Conservation (phyloP, 2,888 invertebrate species). For the Malacosoma neustria region DNA sequence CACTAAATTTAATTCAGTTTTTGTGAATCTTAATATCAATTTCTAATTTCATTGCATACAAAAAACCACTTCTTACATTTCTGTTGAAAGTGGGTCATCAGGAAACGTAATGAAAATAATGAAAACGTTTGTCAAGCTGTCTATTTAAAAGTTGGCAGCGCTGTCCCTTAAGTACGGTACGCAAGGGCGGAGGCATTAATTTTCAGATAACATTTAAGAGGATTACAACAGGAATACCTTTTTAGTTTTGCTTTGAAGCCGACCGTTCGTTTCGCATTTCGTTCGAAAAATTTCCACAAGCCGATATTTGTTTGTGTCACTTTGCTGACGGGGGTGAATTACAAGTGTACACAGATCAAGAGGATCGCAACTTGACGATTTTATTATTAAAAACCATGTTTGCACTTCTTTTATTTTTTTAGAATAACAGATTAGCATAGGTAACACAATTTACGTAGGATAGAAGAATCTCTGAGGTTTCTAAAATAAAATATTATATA, state of each 20-base stretch:
- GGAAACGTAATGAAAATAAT: background rate
- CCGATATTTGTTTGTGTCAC: background rate
- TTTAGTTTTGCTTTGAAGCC: constrained; percentile 16
- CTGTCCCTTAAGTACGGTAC: background rate
- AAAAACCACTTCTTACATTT: too few species aligned
- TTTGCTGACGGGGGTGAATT: background rate
- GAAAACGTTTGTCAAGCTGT: background rate
- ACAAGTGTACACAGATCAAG: background rate
- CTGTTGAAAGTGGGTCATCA: background rate
- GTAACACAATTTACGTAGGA: too few species aligned
- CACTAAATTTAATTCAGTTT: too few species aligned
- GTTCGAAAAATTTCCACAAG: constrained; percentile 1
- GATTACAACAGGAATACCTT: constrained; percentile 19
- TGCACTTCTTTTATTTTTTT: too few species aligned
- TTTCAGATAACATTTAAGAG: constrained; percentile 21
- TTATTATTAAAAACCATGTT: too few species aligned
- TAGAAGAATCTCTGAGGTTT: too few species aligned
- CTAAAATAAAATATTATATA: too few species aligned
- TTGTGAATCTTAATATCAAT: too few species aligned
- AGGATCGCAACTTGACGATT: background rate
- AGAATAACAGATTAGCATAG: too few species aligned
- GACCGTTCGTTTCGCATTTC: constrained; percentile 1
- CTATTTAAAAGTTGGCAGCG: background rate
- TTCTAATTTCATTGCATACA: too few species aligned
- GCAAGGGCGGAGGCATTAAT: constrained; percentile 10